These are phyloP conservation scores for Oasisia sp. DNA, from an alignment of 2,888 invertebrate species.

Conservation along the genomic window DNA sequence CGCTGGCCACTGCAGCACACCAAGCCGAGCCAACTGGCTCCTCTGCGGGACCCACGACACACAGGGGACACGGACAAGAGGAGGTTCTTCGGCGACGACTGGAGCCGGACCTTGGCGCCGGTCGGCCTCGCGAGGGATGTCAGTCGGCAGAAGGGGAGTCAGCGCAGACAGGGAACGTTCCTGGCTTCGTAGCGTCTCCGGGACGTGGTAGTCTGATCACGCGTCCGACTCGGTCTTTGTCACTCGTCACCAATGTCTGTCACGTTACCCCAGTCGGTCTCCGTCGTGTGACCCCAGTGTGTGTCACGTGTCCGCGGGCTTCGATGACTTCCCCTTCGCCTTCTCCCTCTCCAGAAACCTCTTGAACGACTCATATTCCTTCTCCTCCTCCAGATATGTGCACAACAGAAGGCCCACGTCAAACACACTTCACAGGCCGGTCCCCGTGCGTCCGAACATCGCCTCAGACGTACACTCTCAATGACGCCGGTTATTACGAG, in stretches of 20 bases:
- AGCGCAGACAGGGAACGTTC: not conserved
- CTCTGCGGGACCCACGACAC: not conserved
- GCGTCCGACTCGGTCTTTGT: too few species aligned
- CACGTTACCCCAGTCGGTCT: too few species aligned
- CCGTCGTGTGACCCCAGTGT: too few species aligned
- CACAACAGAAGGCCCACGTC: slow-evolving; percentile 22
- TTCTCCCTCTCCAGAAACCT: slow-evolving; percentile 44
- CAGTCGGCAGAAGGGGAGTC: not conserved
- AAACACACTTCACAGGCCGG: too few species aligned
- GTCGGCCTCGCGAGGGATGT: not conserved
- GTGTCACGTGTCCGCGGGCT: not conserved
- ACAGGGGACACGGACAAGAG: not conserved
- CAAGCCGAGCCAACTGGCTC: not conserved
- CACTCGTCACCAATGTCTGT: too few species aligned
- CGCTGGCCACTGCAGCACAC: not conserved
- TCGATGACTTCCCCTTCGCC: not conserved
- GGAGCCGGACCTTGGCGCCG: not conserved
- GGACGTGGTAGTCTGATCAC: not conserved
- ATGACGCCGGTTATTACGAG: too few species aligned
- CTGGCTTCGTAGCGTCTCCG: not conserved
- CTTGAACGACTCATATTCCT: slow-evolving; percentile 50
- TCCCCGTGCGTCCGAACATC: too few species aligned
- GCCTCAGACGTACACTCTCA: too few species aligned
- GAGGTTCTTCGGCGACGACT: not conserved
- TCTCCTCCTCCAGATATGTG: slow-evolving; percentile 48